Evolutionary conservation across 2,888 invertebrate species (phyloP), one percentile per base, ranked within the genome.

Genomic region (Oxystoma pomonae): DNA sequence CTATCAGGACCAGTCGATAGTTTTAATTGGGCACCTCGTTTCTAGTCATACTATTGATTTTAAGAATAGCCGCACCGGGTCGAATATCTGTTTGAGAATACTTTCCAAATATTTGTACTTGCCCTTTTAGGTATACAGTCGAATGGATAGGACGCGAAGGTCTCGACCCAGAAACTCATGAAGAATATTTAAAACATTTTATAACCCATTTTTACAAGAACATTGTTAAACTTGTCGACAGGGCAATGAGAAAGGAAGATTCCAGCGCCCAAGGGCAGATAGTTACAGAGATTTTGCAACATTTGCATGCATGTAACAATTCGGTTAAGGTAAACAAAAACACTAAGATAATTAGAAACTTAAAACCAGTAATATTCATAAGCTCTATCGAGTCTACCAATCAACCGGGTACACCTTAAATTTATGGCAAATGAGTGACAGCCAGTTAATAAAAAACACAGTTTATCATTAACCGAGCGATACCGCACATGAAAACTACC

Each of bases 111-210:
- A n/a, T n/a, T n/a, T n/a, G n/a, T n/a, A n/a, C n/a, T n/a, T n/a
- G n/a, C n/a, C n/a, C n/a, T n/a, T 59, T 60, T 75, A 94, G 94
- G 72, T 95, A 95, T 74, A 94, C 93, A 0, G 94, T 98, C 0
- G 97, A 98, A 77, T 98, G 98, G 98, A 94, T 95, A 55, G 97
- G 97, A 0, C 86, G 97, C 58, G 96, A 96, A 77, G 98, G 98
- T 22, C 82, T 98, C 22, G 96, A 96, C 74, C 86, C 87, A 1
- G 96, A 96, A 76, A 94, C 96, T 0, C 97, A 98, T 74, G 87
- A 91, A 62, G 96, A 97, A 76, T 98, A 98, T 76, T 83, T 98
- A 16, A 92, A 93, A 76, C 92, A 96, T 73, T 98, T 98, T 78
- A 94, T 96, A 68, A 89, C 92, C 0, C 96, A 96, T 77, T 98